Conservation (phyloP, 2,888 invertebrate genomes). For the Ptilodon capucinus region DNA sequence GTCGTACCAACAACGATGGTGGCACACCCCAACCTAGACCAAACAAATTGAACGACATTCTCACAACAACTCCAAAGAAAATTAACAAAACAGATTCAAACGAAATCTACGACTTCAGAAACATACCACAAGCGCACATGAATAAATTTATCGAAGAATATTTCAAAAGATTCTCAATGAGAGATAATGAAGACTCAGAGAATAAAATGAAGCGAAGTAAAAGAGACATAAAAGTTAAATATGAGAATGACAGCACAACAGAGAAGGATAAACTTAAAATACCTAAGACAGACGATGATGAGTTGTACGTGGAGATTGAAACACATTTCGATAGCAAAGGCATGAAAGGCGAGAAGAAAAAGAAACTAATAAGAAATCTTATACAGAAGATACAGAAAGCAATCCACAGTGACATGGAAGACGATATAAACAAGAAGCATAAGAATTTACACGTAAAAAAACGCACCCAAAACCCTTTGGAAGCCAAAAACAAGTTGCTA, state of each 20-base stretch:
- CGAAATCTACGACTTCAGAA: conserved; percentile 1
- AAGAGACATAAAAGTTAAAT: conserved; percentile 57
- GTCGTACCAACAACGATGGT: conserved; percentile 6
- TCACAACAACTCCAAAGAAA: neutral
- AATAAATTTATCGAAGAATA: conserved; percentile 46
- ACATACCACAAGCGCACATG: conserved; percentile 32
- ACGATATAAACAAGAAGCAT: conserved; percentile 33
- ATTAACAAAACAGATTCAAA: neutral
- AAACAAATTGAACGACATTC: neutral
- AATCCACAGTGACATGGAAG: conserved; percentile 46
- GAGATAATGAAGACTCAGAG: conserved; percentile 11
- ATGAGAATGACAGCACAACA: conserved; percentile 27
- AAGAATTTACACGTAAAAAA: conserved; percentile 55
- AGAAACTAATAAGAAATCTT: conserved; percentile 57
- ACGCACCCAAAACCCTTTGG: conserved; percentile 57
- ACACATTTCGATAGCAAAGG: conserved; percentile 71
- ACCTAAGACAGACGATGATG: conserved; percentile 53
- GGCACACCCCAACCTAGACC: conserved; percentile 1
- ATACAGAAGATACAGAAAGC: conserved; percentile 70
- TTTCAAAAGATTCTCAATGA: conserved; percentile 33
- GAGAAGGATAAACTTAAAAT: conserved; percentile 27
- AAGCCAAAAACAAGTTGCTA: conserved; percentile 24
- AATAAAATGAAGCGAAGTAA: conserved; percentile 48
- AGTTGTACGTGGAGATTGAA: conserved; percentile 73
- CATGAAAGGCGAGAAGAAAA: conserved; percentile 62